Conservation (phyloP, 2,888 invertebrate genomes). For the Allacma fusca region DNA sequence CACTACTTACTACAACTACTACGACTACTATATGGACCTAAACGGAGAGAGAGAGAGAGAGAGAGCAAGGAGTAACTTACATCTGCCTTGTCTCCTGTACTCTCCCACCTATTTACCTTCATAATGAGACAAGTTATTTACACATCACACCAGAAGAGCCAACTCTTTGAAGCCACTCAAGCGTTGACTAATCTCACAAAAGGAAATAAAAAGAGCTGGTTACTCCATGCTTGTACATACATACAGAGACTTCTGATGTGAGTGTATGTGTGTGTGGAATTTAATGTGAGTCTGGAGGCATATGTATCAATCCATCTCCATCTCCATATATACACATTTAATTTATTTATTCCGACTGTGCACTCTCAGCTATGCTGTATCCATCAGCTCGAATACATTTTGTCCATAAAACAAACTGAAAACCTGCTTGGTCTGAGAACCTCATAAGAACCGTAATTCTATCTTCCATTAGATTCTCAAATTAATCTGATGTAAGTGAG, state of each 20-base stretch:
- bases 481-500: background rate
- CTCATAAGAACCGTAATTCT: background rate
- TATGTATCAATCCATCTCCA: no score
- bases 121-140: constrained; percentile 28
- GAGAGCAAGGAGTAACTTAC: background rate
- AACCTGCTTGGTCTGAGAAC: background rate
- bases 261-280: no score
- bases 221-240: no score
- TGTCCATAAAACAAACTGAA: background rate
- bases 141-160: constrained; percentile 1
- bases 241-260: no score
- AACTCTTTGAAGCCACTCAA: constrained; percentile 17
- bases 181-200: background rate
- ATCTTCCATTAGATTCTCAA: background rate
- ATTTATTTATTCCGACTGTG: no score
- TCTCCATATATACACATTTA: no score
- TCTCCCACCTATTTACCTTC: background rate
- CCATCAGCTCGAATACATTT: no score
- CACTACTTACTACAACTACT: background rate
- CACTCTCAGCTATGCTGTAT: no score
- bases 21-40: no score
- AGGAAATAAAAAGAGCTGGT: background rate
- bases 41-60: no score
- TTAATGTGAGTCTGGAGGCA: no score
- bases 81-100: background rate